Evolutionary conservation across 2,797 vertebrate species (phyloP).

Genomic region (Sciaenops ocellatus): DNA sequence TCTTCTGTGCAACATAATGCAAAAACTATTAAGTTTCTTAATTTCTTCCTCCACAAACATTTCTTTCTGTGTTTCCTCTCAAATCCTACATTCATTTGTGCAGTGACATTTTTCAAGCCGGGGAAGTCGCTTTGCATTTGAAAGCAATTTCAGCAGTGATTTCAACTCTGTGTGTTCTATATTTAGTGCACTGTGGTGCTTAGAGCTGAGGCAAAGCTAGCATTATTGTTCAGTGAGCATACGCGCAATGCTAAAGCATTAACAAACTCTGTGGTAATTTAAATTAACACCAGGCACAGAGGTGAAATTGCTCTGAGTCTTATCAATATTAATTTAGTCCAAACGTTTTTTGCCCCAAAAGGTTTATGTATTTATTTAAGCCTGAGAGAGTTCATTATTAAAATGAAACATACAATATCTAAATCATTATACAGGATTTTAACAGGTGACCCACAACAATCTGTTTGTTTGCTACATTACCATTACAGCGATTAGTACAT

Average conservation of each 20-base stretch:
- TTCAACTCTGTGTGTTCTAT: slow-evolving; percentile 33
- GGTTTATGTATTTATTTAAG: slow-evolving; percentile 26
- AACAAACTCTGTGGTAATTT: slow-evolving; percentile 27
- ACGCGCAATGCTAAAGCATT: slow-evolving; percentile 12
- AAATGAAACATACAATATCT: slow-evolving; percentile 26
- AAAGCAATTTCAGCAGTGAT: slow-evolving; percentile 26
- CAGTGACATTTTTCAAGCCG: slow-evolving; percentile 42
- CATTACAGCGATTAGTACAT: slow-evolving; percentile 12
- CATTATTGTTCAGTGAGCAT: slow-evolving; percentile 12
- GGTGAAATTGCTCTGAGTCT: slow-evolving; percentile 41
- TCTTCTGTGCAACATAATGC: not conserved
- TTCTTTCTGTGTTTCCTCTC: not conserved
- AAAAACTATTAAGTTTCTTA: not conserved
- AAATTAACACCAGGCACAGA: slow-evolving; percentile 22
- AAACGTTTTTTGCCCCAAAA: slow-evolving; percentile 25
- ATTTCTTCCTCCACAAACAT: slow-evolving; percentile 2
- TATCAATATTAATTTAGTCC: slow-evolving; percentile 43
- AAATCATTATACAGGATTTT: slow-evolving; percentile 16
- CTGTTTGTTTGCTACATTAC: slow-evolving; percentile 16
- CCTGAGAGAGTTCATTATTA: slow-evolving; percentile 13
- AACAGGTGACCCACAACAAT: slow-evolving; percentile 14
- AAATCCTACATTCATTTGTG: slow-evolving; percentile 30
- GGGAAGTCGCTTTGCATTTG: slow-evolving; percentile 44
- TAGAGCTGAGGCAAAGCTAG: slow-evolving; percentile 14
- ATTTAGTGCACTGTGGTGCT: slow-evolving; percentile 35